phyloP scores from a whole-genome alignment of 2,888 invertebrate genomes.

The Phengaris arion region DNA sequence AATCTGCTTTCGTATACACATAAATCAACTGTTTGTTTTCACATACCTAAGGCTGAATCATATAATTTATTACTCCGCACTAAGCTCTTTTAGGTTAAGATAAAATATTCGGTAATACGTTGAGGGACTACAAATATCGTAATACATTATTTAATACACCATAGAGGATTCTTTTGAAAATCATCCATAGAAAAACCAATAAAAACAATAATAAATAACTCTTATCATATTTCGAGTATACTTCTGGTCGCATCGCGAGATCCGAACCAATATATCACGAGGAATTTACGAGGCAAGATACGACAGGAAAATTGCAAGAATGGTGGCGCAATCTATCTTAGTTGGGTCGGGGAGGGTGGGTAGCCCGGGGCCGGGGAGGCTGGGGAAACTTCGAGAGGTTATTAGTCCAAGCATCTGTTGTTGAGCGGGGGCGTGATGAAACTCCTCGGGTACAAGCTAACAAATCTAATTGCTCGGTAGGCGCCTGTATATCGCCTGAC shows the following conservation, averaged over 20 bases:
- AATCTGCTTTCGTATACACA: slow-evolving; percentile 46
- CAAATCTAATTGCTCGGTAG: slow-evolving; percentile 80
- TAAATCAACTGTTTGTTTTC: slow-evolving; percentile 45
- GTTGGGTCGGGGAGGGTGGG: slow-evolving; percentile 81
- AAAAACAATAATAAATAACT: slow-evolving; percentile 80
- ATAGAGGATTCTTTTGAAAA: slow-evolving; percentile 52
- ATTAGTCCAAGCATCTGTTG: slow-evolving; percentile 82
- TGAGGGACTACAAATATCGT: slow-evolving; percentile 38
- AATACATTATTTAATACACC: slow-evolving; percentile 55
- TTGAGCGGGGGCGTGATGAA: slow-evolving; percentile 79
- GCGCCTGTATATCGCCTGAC: slow-evolving; percentile 72
- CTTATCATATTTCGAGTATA: slow-evolving; percentile 81
- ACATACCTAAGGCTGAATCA: slow-evolving; percentile 43
- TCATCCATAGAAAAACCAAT: slow-evolving; percentile 75
- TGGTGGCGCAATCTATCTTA: slow-evolving; percentile 94
- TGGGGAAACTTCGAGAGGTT: slow-evolving; percentile 80
- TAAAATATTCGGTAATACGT: slow-evolving; percentile 31
- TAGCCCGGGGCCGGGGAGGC: slow-evolving; percentile 56
- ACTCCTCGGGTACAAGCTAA: slow-evolving; percentile 78
- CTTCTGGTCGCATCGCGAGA: slow-evolving; percentile 80
- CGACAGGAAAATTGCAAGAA: slow-evolving; percentile 96
- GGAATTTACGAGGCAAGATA: slow-evolving; percentile 93
- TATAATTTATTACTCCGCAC: slow-evolving; percentile 39
- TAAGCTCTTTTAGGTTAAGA: slow-evolving; percentile 38
- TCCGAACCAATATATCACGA: slow-evolving; percentile 87